Percentiles rank a stretch among this genome's conserved stretches.
Evolutionary conservation across 2,888 invertebrate species (phyloP).

Genomic region (Zaprionus lineosus): DNA sequence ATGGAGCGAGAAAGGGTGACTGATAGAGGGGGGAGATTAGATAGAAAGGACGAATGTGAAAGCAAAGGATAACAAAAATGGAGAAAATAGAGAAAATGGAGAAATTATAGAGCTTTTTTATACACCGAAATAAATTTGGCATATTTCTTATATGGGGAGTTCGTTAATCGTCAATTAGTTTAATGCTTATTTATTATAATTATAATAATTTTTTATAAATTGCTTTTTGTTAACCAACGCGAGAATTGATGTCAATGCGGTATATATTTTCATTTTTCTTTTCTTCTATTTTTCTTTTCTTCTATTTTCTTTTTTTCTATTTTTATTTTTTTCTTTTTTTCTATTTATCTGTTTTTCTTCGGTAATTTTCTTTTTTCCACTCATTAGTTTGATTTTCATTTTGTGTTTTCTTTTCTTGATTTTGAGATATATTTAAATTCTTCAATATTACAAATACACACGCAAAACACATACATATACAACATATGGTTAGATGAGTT

Average conservation of each 20-base stretch:
- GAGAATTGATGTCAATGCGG: slow-evolving; percentile 30
- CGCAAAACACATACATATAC: slow-evolving; percentile 58
- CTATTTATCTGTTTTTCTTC: slow-evolving; percentile 1
- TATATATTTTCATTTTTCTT: background rate
- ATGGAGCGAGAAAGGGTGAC: too few species aligned
- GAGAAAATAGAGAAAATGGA: too few species aligned
- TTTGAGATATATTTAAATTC: slow-evolving; percentile 37
- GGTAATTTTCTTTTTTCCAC: too few species aligned
- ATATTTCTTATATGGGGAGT: background rate
- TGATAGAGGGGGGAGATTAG: too few species aligned
- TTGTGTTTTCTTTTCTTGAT: too few species aligned
- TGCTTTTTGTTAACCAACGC: slow-evolving; percentile 52
- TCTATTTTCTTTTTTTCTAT: slow-evolving; percentile 1
- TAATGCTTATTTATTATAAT: slow-evolving; percentile 5
- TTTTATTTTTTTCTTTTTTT: background rate
- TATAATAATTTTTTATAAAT: slow-evolving; percentile 29
- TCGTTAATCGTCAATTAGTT: slow-evolving; percentile 8
- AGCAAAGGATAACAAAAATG: too few species aligned
- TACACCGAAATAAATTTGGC: too few species aligned
- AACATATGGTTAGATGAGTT: slow-evolving; percentile 35
- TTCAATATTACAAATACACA: slow-evolving; percentile 60
- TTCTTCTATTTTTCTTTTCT: background rate
- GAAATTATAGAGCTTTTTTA: too few species aligned
- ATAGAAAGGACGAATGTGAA: too few species aligned
- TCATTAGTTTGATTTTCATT: too few species aligned